These are phyloP conservation scores for Lampropteryx suffumata DNA, from an alignment of 2,888 invertebrate species.

Conservation along the genomic window DNA sequence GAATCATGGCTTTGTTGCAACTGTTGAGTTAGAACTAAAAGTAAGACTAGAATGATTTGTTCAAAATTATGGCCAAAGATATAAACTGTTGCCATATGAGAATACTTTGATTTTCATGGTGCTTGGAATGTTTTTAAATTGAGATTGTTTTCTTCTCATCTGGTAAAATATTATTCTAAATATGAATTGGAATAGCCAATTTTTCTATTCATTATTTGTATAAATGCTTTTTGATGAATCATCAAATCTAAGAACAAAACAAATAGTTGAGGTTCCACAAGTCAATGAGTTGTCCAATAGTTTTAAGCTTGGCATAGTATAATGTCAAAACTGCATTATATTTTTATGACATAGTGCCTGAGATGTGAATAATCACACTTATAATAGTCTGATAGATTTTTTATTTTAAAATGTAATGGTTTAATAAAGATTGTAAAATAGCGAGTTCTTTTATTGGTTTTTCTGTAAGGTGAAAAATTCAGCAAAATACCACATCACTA, in stretches of 20 bases:
- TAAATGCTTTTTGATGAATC: no score
- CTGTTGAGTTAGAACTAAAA: conserved; percentile 14
- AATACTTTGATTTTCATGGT: conserved; percentile 2
- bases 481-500: no score
- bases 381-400: conserved; percentile 13
- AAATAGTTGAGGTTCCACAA: neutral
- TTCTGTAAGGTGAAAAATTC: no score
- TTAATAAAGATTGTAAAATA: conserved; percentile 11
- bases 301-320: conserved; percentile 12
- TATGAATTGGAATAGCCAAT: no score
- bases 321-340: conserved; percentile 11
- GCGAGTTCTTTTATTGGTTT: neutral
- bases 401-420: conserved; percentile 21
- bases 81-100: conserved; percentile 22
- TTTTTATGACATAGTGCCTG: conserved; percentile 4
- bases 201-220: no score
- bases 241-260: no score
- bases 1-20: conserved; percentile 18
- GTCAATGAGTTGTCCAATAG: conserved; percentile 3
- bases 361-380: conserved; percentile 9
- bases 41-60: conserved; percentile 26
- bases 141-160: no score
- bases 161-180: neutral
- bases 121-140: neutral
- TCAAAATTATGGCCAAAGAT: conserved; percentile 33